These are phyloP conservation scores for Solea solea DNA, from an alignment of 2,113 vertebrate genomes.

Conservation along the genomic window DNA sequence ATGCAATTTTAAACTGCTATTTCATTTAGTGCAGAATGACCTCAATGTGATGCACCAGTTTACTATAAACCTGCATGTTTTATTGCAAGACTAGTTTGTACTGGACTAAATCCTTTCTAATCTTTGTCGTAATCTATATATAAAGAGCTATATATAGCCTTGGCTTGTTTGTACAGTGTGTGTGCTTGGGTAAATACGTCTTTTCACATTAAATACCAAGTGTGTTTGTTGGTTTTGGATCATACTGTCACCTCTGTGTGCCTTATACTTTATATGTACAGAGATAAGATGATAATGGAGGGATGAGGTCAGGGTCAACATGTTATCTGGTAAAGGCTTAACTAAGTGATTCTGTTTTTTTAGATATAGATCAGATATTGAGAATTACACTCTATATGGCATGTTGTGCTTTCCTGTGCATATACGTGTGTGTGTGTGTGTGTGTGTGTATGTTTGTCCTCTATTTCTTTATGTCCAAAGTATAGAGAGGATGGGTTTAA, in stretches of 20 bases:
- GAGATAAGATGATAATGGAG: not conserved
- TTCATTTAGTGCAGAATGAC: constrained; percentile 20
- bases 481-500: constrained; percentile 24
- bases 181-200: not conserved
- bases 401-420: not conserved
- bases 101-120: constrained; percentile 55
- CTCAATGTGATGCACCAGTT: constrained; percentile 14
- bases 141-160: constrained; percentile 37
- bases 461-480: not conserved
- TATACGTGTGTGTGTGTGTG: not conserved
- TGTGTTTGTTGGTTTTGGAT: constrained; percentile 2
- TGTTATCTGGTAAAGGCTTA: not conserved
- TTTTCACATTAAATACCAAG: too few relatives aligned
- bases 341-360: not conserved
- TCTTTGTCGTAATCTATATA: constrained; percentile 58
- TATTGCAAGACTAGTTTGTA: constrained; percentile 27
- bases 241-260: not conserved
- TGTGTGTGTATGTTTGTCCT: not conserved
- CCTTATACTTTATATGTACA: not conserved
- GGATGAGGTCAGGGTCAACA: not conserved
- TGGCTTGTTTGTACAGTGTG: not conserved
- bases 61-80: constrained; percentile 37
- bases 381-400: constrained; percentile 13
- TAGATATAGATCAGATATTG: constrained; percentile 3
- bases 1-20: constrained; percentile 2